Evolutionary conservation across 2,113 vertebrate species (phyloP), one percentile per base, ranked within the genome.

Genomic region (Hipposideros armiger): DNA sequence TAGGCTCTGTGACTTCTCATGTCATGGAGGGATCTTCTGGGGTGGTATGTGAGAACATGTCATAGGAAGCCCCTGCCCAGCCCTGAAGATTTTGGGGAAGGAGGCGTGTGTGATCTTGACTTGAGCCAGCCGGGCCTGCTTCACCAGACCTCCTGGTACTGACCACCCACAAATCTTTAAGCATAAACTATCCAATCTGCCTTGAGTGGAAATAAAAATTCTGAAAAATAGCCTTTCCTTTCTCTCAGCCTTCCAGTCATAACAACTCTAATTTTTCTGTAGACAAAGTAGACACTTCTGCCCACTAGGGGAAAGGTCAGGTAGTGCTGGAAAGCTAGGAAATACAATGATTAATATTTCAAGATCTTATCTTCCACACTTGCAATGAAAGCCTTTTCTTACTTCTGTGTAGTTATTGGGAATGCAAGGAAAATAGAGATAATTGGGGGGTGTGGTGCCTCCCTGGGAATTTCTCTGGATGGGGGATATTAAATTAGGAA

Each of bases 291-390:
- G 70, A 24, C 28, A 14, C 56, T 94, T 91, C 86, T 96, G 95
- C 94, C 86, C 64, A 87, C 66, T 91, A 66, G 95, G 93, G 73
- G 78, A 95, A 95, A 96, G 96, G 97, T 93, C 97, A 89, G 95
- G 88, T 93, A 94, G 69, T 24, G 14, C 47, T 22, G 20, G 52
- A 45, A 82, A 85, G 81, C 70, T 90, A 94, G 92, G 84, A 94
- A 96, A 60, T 73, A 73, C 70, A 17, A 1, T 60, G 82, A 82
- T 56, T 67, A 72, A 32, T 77, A 82, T 95, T 95, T 95, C 45
- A 82, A 95, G 94, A 93, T 91, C 83, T 89, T 95, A 88, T 91
- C 90, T 74, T 84, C 66, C 36, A 22, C 28, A 2, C 5, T 78
- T 28, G 13, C 81, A 82, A 8, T 1, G 76, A 70, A 22, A 93